A percentile compares a stretch with the other conserved stretches of the same genome.
These are phyloP conservation scores for Scaptomyza tumidula DNA, from an alignment of 2,888 invertebrate species.

Conservation along the genomic window DNA sequence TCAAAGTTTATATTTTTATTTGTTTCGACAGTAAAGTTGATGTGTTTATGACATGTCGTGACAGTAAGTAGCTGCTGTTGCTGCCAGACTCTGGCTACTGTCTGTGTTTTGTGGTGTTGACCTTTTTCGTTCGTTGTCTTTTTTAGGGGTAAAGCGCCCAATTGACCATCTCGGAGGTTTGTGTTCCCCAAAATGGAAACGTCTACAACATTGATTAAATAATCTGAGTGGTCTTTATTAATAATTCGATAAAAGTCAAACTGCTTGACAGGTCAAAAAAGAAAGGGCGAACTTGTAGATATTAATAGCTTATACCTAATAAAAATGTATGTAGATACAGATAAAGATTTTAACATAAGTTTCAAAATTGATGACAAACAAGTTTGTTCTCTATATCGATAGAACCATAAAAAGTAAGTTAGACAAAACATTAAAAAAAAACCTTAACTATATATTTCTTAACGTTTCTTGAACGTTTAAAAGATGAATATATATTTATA, in stretches of 20 bases:
- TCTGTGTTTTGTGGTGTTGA: constrained; percentile 48
- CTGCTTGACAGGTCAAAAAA: constrained; percentile 7
- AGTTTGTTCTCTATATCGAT: too few species aligned
- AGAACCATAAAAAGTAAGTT: too few species aligned
- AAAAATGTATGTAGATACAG: too few species aligned
- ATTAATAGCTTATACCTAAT: neutral
- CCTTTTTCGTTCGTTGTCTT: constrained; percentile 58
- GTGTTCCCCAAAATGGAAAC: constrained; percentile 24
- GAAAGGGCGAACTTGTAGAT: neutral
- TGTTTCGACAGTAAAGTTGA: constrained; percentile 80
- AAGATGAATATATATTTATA: too few species aligned
- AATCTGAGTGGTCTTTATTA: constrained; percentile 24
- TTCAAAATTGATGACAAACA: too few species aligned
- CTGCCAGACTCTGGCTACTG: constrained; percentile 62
- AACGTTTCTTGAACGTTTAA: too few species aligned
- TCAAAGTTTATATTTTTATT: constrained; percentile 80
- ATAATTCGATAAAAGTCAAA: constrained; percentile 9
- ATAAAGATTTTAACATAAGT: too few species aligned
- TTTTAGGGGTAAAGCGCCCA: constrained; percentile 58
- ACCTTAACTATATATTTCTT: too few species aligned
- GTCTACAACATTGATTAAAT: constrained; percentile 42
- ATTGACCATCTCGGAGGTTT: constrained; percentile 39
- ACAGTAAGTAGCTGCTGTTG: constrained; percentile 75
- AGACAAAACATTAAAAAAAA: too few species aligned
- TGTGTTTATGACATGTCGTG: constrained; percentile 81